Base-by-base conservation (phyloP, 1,140 invertebrate species). In the Drosophila micromelanica region DNA sequence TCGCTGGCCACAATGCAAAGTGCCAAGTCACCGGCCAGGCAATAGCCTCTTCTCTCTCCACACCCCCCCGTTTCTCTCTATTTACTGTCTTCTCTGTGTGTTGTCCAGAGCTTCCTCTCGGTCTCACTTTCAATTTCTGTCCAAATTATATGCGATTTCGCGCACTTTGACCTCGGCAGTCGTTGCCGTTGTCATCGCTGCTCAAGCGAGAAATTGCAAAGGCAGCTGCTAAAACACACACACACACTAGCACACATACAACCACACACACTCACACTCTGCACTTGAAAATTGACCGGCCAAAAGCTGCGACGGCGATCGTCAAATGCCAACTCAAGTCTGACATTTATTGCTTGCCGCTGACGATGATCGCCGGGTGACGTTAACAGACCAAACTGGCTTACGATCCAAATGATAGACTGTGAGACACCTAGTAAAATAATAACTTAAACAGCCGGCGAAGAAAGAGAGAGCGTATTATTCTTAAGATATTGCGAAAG, bases 141-240 rank as follows among this genome's bases (percentile, higher is more conserved):
- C 37, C 54, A 49, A 74, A 70, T 70, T 74, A 74, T 74, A 61
- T 71, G 72, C 67, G 72, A 74, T 74, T 87, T 87, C 46, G 56
- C 67, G 64, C 68, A 73, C 67, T 78, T 68, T 73, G 70, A 75
- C 59, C 63, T 72, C 65, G 35, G 15, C 52, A 12, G 54, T 51
- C 60, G 64, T 67, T 15, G 67, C 40, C 40, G 65, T 76, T 77
- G 71, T 72, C 55, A 76, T 70, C 62, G 73, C 64, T 71, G 64
- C 38, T 82, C 75, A 87, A 82, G 56, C 82, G 82, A 67, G 78
- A 86, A 86, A 86, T 86, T 86, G 82, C 78, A 69, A 62, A 78
- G 42, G 77, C 80, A 79, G 76, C 80, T 76, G 80, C 55, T 73
- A 20, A 57, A 73, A 48, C 54, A 46, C 38, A 59, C 32, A 59